Evolutionary conservation across 2,888 invertebrate genomes (phyloP).

Genomic region (Protophormia terraenovae): DNA sequence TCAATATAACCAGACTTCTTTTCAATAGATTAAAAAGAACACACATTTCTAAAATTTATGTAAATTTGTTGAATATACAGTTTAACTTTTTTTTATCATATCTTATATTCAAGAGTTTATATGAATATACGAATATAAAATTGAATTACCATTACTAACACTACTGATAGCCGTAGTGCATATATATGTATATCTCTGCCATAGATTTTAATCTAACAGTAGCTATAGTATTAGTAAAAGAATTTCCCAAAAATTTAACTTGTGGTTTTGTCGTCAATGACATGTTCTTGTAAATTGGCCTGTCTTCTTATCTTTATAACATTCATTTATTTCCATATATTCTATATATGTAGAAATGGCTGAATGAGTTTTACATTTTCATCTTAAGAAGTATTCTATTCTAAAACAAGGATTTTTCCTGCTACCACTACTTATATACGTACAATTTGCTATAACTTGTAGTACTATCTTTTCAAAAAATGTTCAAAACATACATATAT

Average conservation of each 20-base stretch:
- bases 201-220: not conserved
- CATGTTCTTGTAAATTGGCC: conserved; percentile 64
- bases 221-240: not conserved
- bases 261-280: conserved; percentile 58
- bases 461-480: not conserved
- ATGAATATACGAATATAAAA: conserved; percentile 1
- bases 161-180: not conserved
- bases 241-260: conserved; percentile 33
- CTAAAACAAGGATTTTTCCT: conserved; percentile 6
- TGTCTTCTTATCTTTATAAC: conserved; percentile 60
- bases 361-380: conserved; percentile 27
- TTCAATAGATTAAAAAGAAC: not conserved
- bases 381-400: conserved; percentile 35
- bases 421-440: not conserved
- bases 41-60: not conserved
- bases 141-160: conserved; percentile 46
- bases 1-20: not conserved
- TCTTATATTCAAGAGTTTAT: too few relatives aligned
- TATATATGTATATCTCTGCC: conserved; percentile 2
- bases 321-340: conserved; percentile 33
- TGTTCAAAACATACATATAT: not conserved
- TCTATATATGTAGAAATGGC: not conserved
- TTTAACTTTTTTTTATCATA: not conserved
- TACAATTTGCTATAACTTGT: not conserved
- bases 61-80: not conserved